Evolutionary conservation across 2,797 vertebrate genomes (phyloP).

Genomic region (Vultur gryphus): DNA sequence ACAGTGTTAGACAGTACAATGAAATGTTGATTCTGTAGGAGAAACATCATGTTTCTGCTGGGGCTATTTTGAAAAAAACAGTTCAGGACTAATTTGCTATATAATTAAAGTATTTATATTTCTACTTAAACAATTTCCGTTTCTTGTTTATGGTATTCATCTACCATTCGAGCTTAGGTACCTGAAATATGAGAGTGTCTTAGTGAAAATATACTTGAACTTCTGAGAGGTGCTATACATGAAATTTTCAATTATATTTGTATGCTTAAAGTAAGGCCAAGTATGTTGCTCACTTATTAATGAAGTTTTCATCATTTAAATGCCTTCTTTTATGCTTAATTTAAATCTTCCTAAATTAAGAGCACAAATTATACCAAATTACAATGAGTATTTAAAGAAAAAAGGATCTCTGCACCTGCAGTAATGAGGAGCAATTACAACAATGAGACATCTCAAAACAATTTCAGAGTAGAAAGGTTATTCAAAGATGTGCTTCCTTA

Average conservation of each 20-base stretch:
- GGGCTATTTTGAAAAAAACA: neutral
- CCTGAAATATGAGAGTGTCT: neutral
- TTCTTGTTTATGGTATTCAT: neutral
- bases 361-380: conserved; percentile 41
- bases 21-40: conserved; percentile 71
- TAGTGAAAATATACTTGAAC: conserved; percentile 27
- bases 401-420: conserved; percentile 44
- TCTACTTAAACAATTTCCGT: neutral
- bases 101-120: neutral
- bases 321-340: conserved; percentile 19
- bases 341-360: conserved; percentile 46
- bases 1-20: conserved; percentile 67
- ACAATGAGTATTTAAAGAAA: conserved; percentile 33
- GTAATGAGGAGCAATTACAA: conserved; percentile 52
- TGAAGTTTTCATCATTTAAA: neutral
- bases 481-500: conserved; percentile 22
- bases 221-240: neutral
- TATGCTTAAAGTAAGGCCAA: neutral
- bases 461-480: conserved; percentile 33
- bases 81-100: neutral
- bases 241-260: neutral
- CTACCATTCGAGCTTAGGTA: neutral
- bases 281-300: conserved; percentile 11
- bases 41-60: conserved; percentile 68
- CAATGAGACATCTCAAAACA: conserved; percentile 50